Evolutionary conservation across 2,113 vertebrate genomes (phyloP).

Genomic region (Macheiramphus alcinus): DNA sequence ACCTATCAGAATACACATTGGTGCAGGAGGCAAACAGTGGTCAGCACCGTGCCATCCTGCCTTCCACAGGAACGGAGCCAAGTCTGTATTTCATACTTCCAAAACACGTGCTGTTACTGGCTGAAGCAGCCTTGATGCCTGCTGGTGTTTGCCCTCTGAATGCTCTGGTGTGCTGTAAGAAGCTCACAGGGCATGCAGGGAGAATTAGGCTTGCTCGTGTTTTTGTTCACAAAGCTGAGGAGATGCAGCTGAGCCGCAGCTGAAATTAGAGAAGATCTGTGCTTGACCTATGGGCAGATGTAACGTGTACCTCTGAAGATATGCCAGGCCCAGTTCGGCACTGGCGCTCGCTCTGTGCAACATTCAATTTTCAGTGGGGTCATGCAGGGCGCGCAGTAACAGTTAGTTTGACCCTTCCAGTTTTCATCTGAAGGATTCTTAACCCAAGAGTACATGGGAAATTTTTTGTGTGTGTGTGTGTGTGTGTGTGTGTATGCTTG

Average conservation of each 20-base stretch:
- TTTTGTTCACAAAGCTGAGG: not conserved
- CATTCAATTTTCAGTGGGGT: not conserved
- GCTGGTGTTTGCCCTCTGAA: not conserved
- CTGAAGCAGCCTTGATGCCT: not conserved
- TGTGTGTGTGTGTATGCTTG: not conserved
- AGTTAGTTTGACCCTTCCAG: not conserved
- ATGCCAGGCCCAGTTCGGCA: accelerated
- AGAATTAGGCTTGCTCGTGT: not conserved
- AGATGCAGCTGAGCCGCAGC: not conserved
- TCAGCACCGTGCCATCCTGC: not conserved
- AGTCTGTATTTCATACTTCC: not conserved
- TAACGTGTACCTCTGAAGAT: not conserved
- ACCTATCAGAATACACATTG: not conserved
- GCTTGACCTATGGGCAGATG: not conserved
- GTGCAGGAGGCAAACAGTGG: not conserved
- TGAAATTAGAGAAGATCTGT: not conserved
- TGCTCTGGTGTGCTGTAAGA: not conserved
- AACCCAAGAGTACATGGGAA: not conserved
- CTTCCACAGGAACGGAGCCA: not conserved
- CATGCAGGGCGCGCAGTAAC: not conserved
- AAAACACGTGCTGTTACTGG: not conserved
- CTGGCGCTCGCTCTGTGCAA: accelerated
- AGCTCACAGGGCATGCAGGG: not conserved
- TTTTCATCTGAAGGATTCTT: not conserved
- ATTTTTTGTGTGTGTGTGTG: not conserved